Percentiles rank a stretch among this genome's conserved stretches.
phyloP scores from a whole-genome alignment of 1,140 invertebrate genomes.

The Asbolus verrucosus region DNA sequence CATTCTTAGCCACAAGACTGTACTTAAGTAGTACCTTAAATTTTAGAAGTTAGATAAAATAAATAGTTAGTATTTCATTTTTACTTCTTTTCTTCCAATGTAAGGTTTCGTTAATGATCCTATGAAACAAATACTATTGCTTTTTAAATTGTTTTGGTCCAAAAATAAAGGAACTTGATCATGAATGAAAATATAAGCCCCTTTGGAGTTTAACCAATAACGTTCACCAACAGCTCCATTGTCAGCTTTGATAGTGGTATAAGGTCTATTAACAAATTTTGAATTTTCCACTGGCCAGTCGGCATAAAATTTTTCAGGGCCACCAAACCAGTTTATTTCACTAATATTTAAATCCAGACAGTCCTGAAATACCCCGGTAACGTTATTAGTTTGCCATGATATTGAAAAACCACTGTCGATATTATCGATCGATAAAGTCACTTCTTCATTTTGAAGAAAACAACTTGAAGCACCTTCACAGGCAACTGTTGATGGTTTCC shows the following conservation, averaged over 20 bases:
- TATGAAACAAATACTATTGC: conserved; percentile 64
- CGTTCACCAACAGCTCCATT: conserved; percentile 78
- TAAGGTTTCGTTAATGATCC: conserved; percentile 1
- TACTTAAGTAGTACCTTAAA: conserved; percentile 68
- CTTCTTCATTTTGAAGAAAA: not conserved
- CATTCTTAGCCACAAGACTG: conserved; percentile 69
- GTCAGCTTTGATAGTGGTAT: conserved; percentile 72
- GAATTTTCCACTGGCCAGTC: conserved; percentile 74
- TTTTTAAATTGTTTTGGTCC: conserved; percentile 74
- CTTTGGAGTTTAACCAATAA: conserved; percentile 81
- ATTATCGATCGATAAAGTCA: not conserved
- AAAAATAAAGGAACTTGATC: conserved; percentile 77
- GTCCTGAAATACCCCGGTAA: conserved; percentile 2
- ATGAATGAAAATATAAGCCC: conserved; percentile 74
- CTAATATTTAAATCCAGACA: conserved; percentile 24
- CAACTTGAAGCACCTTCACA: conserved; percentile 7
- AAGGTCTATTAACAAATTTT: conserved; percentile 60
- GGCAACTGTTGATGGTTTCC: too few species aligned
- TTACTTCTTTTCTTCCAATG: not conserved
- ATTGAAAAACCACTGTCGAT: conserved; percentile 10
- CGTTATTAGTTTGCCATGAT: conserved; percentile 5
- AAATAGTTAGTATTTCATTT: not conserved
- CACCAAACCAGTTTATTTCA: conserved; percentile 35
- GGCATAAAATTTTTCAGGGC: conserved; percentile 13
- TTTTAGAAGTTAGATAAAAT: not conserved